Base-by-base conservation (phyloP, 1,140 invertebrate species). In the Doryteuthis pealeii region DNA sequence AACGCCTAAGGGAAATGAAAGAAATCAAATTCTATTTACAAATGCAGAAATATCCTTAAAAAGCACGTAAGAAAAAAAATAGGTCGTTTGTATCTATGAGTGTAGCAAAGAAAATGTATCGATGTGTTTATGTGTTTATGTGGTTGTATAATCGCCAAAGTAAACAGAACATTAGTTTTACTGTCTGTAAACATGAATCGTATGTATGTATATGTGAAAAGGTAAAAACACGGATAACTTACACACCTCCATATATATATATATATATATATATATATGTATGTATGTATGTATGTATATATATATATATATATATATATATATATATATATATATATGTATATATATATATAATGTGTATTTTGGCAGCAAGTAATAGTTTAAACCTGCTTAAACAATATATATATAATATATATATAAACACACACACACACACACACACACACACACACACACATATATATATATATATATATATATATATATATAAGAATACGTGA, bases 61-160 rank as follows among this genome's bases (percentile, higher is more conserved):
- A n/a, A 5, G 35, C 35, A 40, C 35, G 35, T 40, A 40, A 40
- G 10, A 40, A 40, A 3, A 40, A 40, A 40, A 40, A 5, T 40
- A 40, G 10, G 10, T 40, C 10, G 10, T 10, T 5, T 40, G 54
- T 62, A 40, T 70, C 72, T 77, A 62, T 54, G 31, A 49, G 43
- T 54, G 73, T 76, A 58, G 70, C 31, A 70, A 43, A 71, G 45
- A n/a, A n/a, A 31, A 30, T 54, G 73, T 76, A 58, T 75, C 33
- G 70, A 45, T 76, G 49, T 77, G 76, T 75, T 68, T 77, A 74
- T 76, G 74, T 75, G 74, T 77, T 68, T 77, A 74, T 75, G 74
- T 77, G 76, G 76, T 43, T 75, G 76, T 77, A 68, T 77, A 74
- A 72, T 67, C 54, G 73, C 76, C 35, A 40, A 5, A 3, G 10